Conservation (phyloP, 2,888 invertebrate genomes). For the Hemithea aestivaria region DNA sequence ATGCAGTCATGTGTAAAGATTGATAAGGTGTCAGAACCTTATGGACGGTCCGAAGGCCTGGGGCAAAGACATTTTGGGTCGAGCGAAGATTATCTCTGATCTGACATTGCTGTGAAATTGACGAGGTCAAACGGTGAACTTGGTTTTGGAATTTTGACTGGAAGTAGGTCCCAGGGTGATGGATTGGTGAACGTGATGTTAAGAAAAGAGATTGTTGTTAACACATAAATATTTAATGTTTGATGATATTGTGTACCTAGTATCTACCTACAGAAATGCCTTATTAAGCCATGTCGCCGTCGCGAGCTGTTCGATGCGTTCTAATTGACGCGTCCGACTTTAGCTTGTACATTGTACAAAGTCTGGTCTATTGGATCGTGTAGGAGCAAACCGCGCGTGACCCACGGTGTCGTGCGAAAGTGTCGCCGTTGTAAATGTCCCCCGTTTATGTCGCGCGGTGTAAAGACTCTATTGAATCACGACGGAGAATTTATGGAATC, state of each 20-base stretch:
- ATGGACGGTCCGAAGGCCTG: slow-evolving; percentile 32
- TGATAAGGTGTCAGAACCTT: slow-evolving; percentile 38
- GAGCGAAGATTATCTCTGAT: slow-evolving; percentile 38
- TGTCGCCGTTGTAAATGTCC: slow-evolving; percentile 29
- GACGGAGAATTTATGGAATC: slow-evolving; percentile 28
- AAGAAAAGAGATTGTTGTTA: no score
- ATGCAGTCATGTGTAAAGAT: slow-evolving; percentile 35
- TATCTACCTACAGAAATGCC: not conserved
- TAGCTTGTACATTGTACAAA: slow-evolving; percentile 18
- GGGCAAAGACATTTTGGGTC: slow-evolving; percentile 34
- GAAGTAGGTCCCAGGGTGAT: slow-evolving; percentile 17
- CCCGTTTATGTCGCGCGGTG: slow-evolving; percentile 27
- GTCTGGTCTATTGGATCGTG: slow-evolving; percentile 20
- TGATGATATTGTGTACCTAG: no score
- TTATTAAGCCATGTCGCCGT: slow-evolving; percentile 10
- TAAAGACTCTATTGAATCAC: slow-evolving; percentile 32
- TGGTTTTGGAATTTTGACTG: slow-evolving; percentile 18
- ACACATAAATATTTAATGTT: no score
- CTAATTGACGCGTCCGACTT: slow-evolving; percentile 32
- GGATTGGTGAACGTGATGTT: not conserved
- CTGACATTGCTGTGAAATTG: slow-evolving; percentile 32
- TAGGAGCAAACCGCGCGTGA: slow-evolving; percentile 28
- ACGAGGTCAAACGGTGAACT: slow-evolving; percentile 28
- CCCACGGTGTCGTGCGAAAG: slow-evolving; percentile 30
- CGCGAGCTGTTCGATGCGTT: slow-evolving; percentile 25